Percentiles rank a stretch among this genome's conserved stretches.
phyloP scores from a whole-genome alignment of 2,113 vertebrate genomes.

The Gobius niger region DNA sequence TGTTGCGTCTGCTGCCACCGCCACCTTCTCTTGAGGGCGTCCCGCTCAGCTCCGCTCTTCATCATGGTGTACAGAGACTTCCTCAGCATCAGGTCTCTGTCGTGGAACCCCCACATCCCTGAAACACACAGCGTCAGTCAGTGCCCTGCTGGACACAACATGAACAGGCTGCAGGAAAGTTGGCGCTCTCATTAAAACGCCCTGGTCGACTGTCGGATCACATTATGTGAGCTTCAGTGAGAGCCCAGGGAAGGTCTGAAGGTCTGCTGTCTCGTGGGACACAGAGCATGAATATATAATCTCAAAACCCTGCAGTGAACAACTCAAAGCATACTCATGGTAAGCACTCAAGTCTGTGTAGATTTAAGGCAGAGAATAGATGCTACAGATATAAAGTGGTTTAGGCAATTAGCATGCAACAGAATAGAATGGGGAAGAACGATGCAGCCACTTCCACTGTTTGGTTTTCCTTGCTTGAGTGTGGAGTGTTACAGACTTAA shows the following conservation, averaged over 20 bases:
- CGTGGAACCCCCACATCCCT: slow-evolving; percentile 99
- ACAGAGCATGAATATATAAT: slow-evolving; percentile 22
- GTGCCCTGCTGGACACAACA: no score
- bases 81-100: slow-evolving; percentile 93
- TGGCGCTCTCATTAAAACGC: slow-evolving; percentile 29
- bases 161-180: slow-evolving; percentile 23
- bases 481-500: no score
- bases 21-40: slow-evolving; percentile 95
- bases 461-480: no score
- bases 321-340: slow-evolving; percentile 9
- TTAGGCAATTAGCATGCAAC: no score
- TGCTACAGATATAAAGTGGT: neutral
- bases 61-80: slow-evolving; percentile 98
- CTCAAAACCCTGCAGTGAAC: slow-evolving; percentile 14
- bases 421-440: no score
- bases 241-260: slow-evolving; percentile 18
- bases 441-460: no score
- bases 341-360: neutral
- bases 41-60: slow-evolving; percentile 91
- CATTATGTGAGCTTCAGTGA: slow-evolving; percentile 35
- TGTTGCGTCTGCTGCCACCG: slow-evolving; percentile 98
- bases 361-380: neutral
- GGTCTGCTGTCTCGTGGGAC: slow-evolving; percentile 22
- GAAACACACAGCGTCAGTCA: slow-evolving; percentile 22
- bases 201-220: slow-evolving; percentile 41